A percentile compares a stretch with the other conserved stretches of the same genome.
phyloP scores from a whole-genome alignment of 2,888 invertebrate species.

The Sericinus montela region DNA sequence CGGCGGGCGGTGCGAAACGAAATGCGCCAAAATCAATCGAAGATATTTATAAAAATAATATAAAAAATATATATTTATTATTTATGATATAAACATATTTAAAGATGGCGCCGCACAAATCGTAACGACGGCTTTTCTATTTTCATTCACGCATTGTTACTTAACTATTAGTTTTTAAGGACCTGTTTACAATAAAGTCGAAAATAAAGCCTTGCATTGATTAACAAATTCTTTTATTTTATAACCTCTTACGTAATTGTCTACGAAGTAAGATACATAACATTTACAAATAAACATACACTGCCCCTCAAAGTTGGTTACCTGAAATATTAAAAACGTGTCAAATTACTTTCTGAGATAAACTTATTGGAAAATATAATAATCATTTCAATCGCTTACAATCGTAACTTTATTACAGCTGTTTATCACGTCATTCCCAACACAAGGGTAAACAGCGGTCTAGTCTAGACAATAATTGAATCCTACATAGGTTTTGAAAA shows the following conservation, averaged over 20 bases:
- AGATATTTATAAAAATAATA: constrained; percentile 24
- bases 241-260: background rate
- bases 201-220: constrained; percentile 76
- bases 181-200: constrained; percentile 63
- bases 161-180: constrained; percentile 70
- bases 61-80: constrained; percentile 32
- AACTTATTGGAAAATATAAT: too few species aligned
- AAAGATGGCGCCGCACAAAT: constrained; percentile 46
- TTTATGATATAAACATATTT: constrained; percentile 49
- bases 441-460: too few species aligned
- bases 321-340: too few species aligned
- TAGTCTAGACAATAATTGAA: too few species aligned
- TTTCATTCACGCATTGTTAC: constrained; percentile 72
- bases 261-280: constrained; percentile 14
- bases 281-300: background rate
- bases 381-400: too few species aligned
- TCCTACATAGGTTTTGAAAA: too few species aligned
- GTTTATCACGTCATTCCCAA: too few species aligned
- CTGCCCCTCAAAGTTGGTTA: background rate
- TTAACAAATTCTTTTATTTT: constrained; percentile 50
- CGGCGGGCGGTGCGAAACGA: constrained; percentile 33
- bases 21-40: constrained; percentile 17
- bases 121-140: constrained; percentile 43
- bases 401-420: too few species aligned
- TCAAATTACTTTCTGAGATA: too few species aligned